These are phyloP conservation scores for Schizothorax lantsangensis DNA, from an alignment of 2,797 vertebrate species.

Conservation along the genomic window DNA sequence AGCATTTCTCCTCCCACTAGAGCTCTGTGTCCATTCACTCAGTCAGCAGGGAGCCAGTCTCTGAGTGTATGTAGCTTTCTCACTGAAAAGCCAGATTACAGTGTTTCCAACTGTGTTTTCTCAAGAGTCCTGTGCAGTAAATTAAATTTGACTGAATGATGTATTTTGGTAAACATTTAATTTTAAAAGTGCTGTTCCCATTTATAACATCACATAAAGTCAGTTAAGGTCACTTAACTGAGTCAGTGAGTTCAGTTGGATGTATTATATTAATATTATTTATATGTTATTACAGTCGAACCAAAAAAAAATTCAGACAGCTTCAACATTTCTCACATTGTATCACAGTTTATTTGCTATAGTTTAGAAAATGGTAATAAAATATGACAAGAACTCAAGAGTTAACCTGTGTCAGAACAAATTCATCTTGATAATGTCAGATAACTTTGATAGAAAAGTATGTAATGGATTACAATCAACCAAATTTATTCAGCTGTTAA, in stretches of 20 bases:
- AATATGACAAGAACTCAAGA: background rate
- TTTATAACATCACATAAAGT: background rate
- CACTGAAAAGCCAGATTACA: constrained; percentile 32
- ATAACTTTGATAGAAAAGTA: background rate
- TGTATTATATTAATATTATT: background rate
- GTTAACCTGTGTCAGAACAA: background rate
- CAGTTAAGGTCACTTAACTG: background rate
- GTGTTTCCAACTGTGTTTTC: constrained; percentile 3
- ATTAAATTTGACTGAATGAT: background rate
- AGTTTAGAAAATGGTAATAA: background rate
- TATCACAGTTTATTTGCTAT: background rate
- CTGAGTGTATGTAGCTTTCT: constrained; percentile 21
- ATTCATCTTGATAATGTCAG: background rate
- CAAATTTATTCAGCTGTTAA: background rate
- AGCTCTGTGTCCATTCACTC: constrained; percentile 24
- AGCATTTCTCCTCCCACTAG: constrained; percentile 13
- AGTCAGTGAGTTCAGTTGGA: background rate
- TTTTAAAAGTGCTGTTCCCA: background rate
- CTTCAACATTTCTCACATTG: background rate
- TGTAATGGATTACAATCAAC: background rate
- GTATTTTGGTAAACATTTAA: background rate
- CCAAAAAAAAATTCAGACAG: too few species aligned
- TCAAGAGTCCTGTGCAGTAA: background rate
- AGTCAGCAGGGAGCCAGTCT: constrained; percentile 22
- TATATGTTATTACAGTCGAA: background rate